phyloP scores from a whole-genome alignment of 2,797 vertebrate species.

The Enteromius radiatus region DNA sequence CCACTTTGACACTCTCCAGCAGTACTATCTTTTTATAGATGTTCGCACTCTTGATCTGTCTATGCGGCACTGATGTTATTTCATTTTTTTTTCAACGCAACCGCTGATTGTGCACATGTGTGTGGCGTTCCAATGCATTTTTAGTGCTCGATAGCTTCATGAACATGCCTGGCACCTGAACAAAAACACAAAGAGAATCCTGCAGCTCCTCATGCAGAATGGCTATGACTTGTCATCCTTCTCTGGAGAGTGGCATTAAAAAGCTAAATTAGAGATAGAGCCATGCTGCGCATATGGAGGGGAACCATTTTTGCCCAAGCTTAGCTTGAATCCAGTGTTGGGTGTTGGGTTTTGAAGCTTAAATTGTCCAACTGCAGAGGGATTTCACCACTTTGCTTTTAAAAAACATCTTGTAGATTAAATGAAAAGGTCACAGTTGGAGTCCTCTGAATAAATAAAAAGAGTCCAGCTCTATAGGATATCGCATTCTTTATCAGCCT shows the following conservation, averaged over 20 bases:
- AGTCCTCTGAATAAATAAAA: conserved; percentile 62
- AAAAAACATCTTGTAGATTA: conserved; percentile 74
- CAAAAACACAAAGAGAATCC: conserved; percentile 63
- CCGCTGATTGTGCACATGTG: conserved; percentile 67
- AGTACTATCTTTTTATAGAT: conserved; percentile 78
- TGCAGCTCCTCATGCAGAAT: conserved; percentile 2
- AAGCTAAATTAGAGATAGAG: conserved; percentile 22
- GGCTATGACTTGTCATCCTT: conserved; percentile 12
- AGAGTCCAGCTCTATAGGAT: conserved; percentile 29
- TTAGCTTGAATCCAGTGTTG: conserved; percentile 30
- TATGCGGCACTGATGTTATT: conserved; percentile 69
- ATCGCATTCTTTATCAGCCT: conserved; percentile 38
- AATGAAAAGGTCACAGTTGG: conserved; percentile 76
- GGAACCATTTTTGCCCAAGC: conserved; percentile 8
- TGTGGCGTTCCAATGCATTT: conserved; percentile 77
- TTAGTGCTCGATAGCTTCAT: conserved; percentile 68
- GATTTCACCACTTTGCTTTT: conserved; percentile 67
- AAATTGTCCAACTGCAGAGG: conserved; percentile 70
- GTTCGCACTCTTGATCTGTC: conserved; percentile 76
- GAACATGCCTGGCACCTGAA: conserved; percentile 66
- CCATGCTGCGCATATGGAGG: background rate
- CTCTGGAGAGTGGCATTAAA: conserved; percentile 23
- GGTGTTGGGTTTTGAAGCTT: conserved; percentile 57
- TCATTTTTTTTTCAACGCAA: conserved; percentile 49
- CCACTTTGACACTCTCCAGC: conserved; percentile 74